phyloP scores from a whole-genome alignment of 1,140 invertebrate genomes.

The Drosophila pruinosa region DNA sequence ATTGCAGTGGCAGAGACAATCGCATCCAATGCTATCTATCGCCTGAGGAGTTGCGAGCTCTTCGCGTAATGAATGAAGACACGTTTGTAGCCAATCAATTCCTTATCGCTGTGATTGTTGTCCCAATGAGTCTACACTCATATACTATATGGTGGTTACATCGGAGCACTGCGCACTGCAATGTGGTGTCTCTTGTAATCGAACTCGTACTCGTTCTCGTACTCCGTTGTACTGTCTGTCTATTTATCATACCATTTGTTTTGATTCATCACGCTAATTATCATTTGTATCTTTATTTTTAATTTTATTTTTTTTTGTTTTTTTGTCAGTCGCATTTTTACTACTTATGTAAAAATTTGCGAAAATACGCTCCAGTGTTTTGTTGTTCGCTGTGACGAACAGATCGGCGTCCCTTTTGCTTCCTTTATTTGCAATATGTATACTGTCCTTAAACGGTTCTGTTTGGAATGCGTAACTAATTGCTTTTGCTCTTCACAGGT shows the following conservation, averaged over 20 bases:
- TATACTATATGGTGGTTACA: conserved; percentile 7
- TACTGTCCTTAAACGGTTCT: neutral
- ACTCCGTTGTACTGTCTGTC: neutral
- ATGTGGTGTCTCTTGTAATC: neutral
- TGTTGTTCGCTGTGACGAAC: neutral
- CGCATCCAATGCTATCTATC: conserved; percentile 50
- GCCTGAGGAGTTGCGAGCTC: conserved; percentile 54
- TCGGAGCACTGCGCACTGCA: neutral
- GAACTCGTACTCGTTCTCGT: neutral
- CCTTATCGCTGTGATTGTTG: conserved; percentile 17
- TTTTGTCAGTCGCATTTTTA: too few species aligned
- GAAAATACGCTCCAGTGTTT: conserved; percentile 17
- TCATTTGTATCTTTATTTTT: conserved; percentile 14
- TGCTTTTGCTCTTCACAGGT: conserved; percentile 41
- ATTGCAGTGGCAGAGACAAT: conserved; percentile 43
- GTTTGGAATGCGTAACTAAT: neutral
- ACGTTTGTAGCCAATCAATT: conserved; percentile 66
- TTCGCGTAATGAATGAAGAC: conserved; percentile 65
- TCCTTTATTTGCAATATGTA: conserved; percentile 19
- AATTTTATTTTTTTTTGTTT: conserved; percentile 4
- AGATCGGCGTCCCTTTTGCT: neutral
- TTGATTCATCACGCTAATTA: conserved; percentile 30
- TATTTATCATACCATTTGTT: conserved; percentile 15
- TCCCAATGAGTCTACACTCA: conserved; percentile 2
- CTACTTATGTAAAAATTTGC: neutral